A percentile compares a stretch with the other conserved stretches of the same genome.
Conservation (phyloP, 1,140 invertebrate species). For the Heliconius congener region DNA sequence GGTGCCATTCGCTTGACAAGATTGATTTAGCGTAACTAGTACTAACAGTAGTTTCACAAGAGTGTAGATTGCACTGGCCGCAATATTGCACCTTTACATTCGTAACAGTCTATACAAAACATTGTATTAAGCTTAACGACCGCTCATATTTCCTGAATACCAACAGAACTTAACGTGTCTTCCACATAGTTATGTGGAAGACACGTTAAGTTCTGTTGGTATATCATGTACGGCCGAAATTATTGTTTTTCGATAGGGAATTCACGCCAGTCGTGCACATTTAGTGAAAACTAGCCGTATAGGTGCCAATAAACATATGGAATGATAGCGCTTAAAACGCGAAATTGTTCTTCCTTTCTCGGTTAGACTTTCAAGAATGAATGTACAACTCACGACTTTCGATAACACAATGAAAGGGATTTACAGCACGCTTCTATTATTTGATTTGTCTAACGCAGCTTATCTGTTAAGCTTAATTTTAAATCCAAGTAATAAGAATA, state of each 20-base stretch:
- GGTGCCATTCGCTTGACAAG: constrained; percentile 50
- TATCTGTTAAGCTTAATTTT: constrained; percentile 33
- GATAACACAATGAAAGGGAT: constrained; percentile 56
- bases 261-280: constrained; percentile 23
- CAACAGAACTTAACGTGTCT: constrained; percentile 21
- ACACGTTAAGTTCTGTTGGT: too few species aligned
- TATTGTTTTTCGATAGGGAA: constrained; percentile 17
- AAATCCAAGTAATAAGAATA: constrained; percentile 20
- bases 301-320: constrained; percentile 29
- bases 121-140: constrained; percentile 30
- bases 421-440: constrained; percentile 53
- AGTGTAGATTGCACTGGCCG: constrained; percentile 54
- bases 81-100: constrained; percentile 49
- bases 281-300: constrained; percentile 22
- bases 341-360: constrained; percentile 27
- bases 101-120: constrained; percentile 35
- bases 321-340: constrained; percentile 25
- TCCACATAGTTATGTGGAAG: too few species aligned
- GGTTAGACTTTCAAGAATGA: constrained; percentile 46
- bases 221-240: constrained; percentile 19
- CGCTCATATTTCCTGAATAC: constrained; percentile 35
- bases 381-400: constrained; percentile 59
- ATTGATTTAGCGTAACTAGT: constrained; percentile 65
- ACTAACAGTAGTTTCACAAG: constrained; percentile 55
- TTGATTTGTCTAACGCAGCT: constrained; percentile 49